Evolutionary conservation across 1,140 invertebrate species (phyloP).

Genomic region (Mizuhopecten yessoensis): DNA sequence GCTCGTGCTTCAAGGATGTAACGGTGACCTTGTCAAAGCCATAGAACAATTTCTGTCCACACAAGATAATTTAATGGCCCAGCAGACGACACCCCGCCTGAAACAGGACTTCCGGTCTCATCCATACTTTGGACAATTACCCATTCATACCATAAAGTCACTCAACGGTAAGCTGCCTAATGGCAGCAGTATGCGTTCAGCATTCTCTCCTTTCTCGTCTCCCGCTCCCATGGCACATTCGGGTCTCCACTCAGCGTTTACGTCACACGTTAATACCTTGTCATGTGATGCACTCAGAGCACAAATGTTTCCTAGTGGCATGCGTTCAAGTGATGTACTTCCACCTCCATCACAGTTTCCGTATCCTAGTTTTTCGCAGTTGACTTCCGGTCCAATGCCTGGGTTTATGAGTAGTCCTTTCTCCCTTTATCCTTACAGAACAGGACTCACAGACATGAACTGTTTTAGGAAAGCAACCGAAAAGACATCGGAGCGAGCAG

Average conservation of each 20-base stretch:
- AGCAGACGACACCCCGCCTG: conserved; percentile 66
- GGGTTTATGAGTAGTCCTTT: conserved; percentile 71
- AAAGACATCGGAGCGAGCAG: background rate
- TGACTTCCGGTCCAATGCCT: conserved; percentile 60
- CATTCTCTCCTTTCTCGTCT: conserved; percentile 79
- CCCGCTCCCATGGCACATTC: conserved; percentile 54
- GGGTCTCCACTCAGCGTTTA: conserved; percentile 81
- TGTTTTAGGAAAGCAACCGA: conserved; percentile 55
- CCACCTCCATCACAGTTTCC: conserved; percentile 61
- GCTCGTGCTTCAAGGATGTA: conserved; percentile 92
- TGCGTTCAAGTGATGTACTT: conserved; percentile 59
- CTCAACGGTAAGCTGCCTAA: conserved; percentile 58
- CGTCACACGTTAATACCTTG: conserved; percentile 71
- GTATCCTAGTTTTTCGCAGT: conserved; percentile 65
- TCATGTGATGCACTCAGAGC: conserved; percentile 70
- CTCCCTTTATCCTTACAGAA: conserved; percentile 71
- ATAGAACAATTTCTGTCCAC: conserved; percentile 87
- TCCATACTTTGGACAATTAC: conserved; percentile 58
- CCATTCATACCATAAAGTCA: conserved; percentile 61
- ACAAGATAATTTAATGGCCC: conserved; percentile 79
- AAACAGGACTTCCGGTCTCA: conserved; percentile 56
- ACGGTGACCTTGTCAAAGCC: conserved; percentile 92
- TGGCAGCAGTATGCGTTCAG: conserved; percentile 76
- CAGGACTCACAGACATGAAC: conserved; percentile 56
- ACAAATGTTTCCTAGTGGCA: conserved; percentile 64